These are phyloP conservation scores for Ethmia dodecea DNA, from an alignment of 2,888 invertebrate species.

Conservation along the genomic window DNA sequence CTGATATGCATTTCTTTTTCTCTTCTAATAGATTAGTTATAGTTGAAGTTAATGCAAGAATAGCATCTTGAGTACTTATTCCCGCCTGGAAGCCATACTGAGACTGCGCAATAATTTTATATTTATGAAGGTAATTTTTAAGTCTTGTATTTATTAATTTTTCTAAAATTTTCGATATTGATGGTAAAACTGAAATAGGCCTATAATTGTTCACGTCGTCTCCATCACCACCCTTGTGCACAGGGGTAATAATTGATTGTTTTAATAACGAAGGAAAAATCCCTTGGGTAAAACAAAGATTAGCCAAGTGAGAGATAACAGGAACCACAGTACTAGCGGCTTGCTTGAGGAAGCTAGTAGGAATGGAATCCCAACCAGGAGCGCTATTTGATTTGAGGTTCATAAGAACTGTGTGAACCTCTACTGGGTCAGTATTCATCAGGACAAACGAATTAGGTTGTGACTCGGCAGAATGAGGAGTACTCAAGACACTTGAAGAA, in stretches of 20 bases:
- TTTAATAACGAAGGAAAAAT: conserved; percentile 7
- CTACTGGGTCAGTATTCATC: background rate
- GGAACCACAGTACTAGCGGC: conserved; percentile 1
- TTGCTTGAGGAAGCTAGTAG: conserved; percentile 5
- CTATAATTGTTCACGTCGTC: conserved; percentile 3
- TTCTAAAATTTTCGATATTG: conserved; percentile 7
- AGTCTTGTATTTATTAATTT: conserved; percentile 5
- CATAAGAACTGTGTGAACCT: background rate
- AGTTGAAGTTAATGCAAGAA: too few relatives aligned
- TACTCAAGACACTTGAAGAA: background rate
- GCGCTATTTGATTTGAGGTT: background rate
- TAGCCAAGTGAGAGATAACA: conserved; percentile 7
- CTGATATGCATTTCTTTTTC: too few relatives aligned
- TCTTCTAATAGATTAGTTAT: too few relatives aligned
- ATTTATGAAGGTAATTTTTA: background rate
- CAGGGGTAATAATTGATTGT: conserved; percentile 1
- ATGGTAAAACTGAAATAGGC: too few relatives aligned
- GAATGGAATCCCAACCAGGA: conserved; percentile 10
- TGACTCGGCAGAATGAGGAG: background rate
- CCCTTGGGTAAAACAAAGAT: conserved; percentile 8
- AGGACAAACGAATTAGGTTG: background rate
- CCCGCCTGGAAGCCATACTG: background rate
- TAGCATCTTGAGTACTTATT: too few relatives aligned
- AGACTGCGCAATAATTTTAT: background rate
- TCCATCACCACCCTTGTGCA: background rate